phyloP scores from a whole-genome alignment of 2,797 vertebrate genomes.

The Epinephelus coioides region DNA sequence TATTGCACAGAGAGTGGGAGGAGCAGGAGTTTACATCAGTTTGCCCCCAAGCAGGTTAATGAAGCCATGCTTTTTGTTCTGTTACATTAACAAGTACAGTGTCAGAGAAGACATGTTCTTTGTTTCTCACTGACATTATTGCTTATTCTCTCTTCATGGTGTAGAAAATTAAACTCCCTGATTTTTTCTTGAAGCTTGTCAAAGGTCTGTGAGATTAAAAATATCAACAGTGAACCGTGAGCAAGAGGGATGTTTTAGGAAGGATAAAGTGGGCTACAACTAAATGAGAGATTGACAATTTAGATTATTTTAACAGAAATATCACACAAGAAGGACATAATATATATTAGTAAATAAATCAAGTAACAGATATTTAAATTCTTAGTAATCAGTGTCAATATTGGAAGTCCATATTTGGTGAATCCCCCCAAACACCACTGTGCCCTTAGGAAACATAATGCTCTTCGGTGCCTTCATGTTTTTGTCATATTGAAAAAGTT shows the following conservation, averaged over 20 bases:
- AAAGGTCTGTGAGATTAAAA: not conserved
- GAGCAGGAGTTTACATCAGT: not conserved
- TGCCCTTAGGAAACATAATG: conserved; percentile 30
- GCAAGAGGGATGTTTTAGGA: conserved; percentile 16
- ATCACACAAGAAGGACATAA: conserved; percentile 10
- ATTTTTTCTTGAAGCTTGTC: conserved; percentile 20
- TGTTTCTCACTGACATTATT: conserved; percentile 49
- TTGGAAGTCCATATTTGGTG: not conserved
- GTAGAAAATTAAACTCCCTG: conserved; percentile 57
- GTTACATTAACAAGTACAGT: not conserved
- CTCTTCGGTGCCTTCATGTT: conserved; percentile 26
- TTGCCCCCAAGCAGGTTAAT: not conserved
- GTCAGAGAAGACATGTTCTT: conserved; percentile 6
- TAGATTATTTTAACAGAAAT: conserved; percentile 1
- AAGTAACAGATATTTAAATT: not conserved
- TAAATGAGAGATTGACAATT: conserved; percentile 1
- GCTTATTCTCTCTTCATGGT: conserved; percentile 39
- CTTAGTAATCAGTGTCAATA: not conserved
- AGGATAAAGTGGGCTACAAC: not conserved
- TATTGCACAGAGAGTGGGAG: too few species aligned
- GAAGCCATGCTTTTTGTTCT: not conserved
- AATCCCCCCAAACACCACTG: not conserved
- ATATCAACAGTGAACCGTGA: not conserved
- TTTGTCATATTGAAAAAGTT: conserved; percentile 32
- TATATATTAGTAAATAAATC: conserved; percentile 29